phyloP scores from a whole-genome alignment of 1,140 invertebrate genomes.

The Aradophagus sp. region DNA sequence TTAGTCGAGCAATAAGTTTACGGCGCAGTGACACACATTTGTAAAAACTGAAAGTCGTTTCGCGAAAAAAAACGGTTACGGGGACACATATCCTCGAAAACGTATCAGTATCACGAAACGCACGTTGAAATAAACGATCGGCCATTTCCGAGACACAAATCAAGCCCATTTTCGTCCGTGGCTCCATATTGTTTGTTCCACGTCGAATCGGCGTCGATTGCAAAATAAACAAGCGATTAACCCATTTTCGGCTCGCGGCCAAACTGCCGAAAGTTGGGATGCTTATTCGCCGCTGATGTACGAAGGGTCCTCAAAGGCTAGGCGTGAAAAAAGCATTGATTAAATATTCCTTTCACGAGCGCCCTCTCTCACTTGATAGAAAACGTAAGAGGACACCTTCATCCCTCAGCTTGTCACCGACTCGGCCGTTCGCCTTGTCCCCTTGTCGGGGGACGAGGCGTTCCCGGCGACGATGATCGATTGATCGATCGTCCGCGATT shows the following conservation, averaged over 20 bases:
- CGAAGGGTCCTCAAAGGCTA: slow-evolving; percentile 6
- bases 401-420: slow-evolving; percentile 42
- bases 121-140: too few species aligned
- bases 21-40: too few species aligned
- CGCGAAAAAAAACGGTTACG: too few species aligned
- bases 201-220: neutral
- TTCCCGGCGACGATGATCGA: slow-evolving; percentile 45
- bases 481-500: slow-evolving; percentile 47
- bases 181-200: too few species aligned
- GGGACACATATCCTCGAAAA: too few species aligned
- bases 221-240: slow-evolving; percentile 7
- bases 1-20: too few species aligned
- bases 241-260: neutral
- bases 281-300: neutral
- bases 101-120: too few species aligned
- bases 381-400: slow-evolving; percentile 35
- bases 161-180: too few species aligned
- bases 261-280: slow-evolving; percentile 2
- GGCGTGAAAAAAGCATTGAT: slow-evolving; percentile 32
- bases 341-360: slow-evolving; percentile 17
- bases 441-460: slow-evolving; percentile 17
- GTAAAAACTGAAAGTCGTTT: too few species aligned
- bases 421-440: slow-evolving; percentile 13
- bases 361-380: slow-evolving; percentile 15
- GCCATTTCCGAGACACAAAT: too few species aligned